These are phyloP conservation scores for Ptychoptera contaminata DNA, from an alignment of 2,888 invertebrate genomes.

Conservation along the genomic window DNA sequence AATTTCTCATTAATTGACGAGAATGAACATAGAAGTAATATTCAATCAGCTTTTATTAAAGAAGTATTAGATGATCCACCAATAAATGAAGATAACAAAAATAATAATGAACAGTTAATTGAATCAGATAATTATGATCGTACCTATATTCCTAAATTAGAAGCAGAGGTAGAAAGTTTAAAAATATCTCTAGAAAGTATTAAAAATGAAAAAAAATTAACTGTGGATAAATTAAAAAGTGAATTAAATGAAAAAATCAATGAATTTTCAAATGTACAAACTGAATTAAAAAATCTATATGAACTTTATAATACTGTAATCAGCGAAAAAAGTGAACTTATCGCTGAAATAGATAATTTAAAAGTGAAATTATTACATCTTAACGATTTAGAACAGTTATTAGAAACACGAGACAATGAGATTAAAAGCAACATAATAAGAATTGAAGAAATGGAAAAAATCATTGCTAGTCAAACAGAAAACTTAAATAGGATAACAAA, in stretches of 20 bases:
- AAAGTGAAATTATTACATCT: constrained; percentile 15
- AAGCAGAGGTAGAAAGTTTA: constrained; percentile 8
- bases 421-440: not conserved
- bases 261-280: constrained; percentile 32
- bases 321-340: no score
- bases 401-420: constrained; percentile 12
- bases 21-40: constrained; percentile 18
- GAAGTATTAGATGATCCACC: constrained; percentile 24
- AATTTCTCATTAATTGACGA: constrained; percentile 33
- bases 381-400: constrained; percentile 12
- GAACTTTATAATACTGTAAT: no score
- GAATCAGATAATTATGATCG: constrained; percentile 27
- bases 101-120: constrained; percentile 21
- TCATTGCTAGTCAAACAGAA: constrained; percentile 19
- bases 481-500: constrained; percentile 16
- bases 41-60: constrained; percentile 19
- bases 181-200: constrained; percentile 9
- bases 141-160: constrained; percentile 29
- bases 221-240: constrained; percentile 30
- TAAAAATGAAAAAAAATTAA: constrained; percentile 28
- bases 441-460: constrained; percentile 12
- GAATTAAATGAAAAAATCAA: constrained; percentile 21
- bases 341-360: constrained; percentile 28
- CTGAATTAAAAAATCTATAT: constrained; percentile 16
- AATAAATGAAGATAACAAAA: no score